Evolutionary conservation across 2,797 vertebrate species (phyloP), one percentile per base, ranked within the genome.

Genomic region (Selene dorsalis): DNA sequence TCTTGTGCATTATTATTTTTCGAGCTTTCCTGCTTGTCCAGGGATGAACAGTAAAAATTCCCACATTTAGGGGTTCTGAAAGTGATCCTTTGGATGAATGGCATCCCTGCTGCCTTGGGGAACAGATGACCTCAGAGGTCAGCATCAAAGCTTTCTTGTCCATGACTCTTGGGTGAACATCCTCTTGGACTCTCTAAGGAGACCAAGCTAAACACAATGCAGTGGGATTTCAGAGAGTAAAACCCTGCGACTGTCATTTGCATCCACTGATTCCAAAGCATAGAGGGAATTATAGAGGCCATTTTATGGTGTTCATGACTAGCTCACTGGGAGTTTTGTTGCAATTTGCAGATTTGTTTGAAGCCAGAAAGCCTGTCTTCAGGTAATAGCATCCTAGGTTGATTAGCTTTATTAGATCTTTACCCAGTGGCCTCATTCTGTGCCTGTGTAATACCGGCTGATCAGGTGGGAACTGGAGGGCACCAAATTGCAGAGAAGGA

Each of bases 401-500:
- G 82, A 86, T 86, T 84, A 81, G 80, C 72, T 84, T 87, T 82
- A 87, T 89, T 89, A 73, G 61, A 88, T 85, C 80, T 80, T 85
- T 79, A 81, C 87, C 86, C 83, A 71, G 50, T 72, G 77, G 87
- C 63, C 77, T 86, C 69, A n/a, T 89, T 87, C 62, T 73, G 55
- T 0, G 17, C 69, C 61, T 80, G 57, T 4, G 48, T 67, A 71
- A 84, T 77, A 67, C 32, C 30, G 20, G 60, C 71, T 85, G 80
- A 87, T 90, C 83, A 79, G 79, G 69, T 73, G 77, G 75, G 52
- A 88, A 67, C 78, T 77, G 73, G 73, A 75, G 67, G 77, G 83
- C 83, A 72, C 56, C 75, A 79, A 58, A 85, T 75, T 84, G 69
- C 73, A 79, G 68, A 78, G 69, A 77, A 45, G 50, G 32, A 71